phyloP scores from a whole-genome alignment of 2,113 vertebrate genomes.

The Clupea harengus region DNA sequence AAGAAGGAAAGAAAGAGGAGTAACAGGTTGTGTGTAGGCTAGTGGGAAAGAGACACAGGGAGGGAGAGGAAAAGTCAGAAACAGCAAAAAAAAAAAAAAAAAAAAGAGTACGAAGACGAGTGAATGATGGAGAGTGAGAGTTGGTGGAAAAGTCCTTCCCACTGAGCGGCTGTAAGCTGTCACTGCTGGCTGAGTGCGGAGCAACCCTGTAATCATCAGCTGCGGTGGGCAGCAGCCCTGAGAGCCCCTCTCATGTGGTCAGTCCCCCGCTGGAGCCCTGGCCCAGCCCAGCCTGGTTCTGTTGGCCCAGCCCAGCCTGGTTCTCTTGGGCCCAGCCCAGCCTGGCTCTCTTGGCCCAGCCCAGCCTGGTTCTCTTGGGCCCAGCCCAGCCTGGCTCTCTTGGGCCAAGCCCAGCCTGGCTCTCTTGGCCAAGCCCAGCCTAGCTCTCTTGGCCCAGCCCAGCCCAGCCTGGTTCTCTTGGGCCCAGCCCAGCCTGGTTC shows the following conservation, averaged over 20 bases:
- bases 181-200: background rate
- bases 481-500: background rate
- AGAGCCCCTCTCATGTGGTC: background rate
- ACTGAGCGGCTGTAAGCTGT: background rate
- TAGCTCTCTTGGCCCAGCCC: background rate
- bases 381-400: background rate
- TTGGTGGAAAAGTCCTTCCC: background rate
- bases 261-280: background rate
- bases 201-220: slow-evolving; percentile 1
- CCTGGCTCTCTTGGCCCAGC: background rate
- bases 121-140: background rate
- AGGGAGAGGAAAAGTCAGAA: background rate
- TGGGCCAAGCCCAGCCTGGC: background rate
- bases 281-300: background rate
- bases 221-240: background rate
- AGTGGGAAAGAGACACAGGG: background rate
- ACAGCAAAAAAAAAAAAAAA: background rate
- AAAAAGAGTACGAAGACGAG: background rate
- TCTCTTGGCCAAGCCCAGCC: background rate
- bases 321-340: background rate
- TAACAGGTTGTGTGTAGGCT: slow-evolving; percentile 11
- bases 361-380: background rate
- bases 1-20: background rate
- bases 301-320: background rate
- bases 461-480: background rate